These are phyloP conservation scores for Piaya cayana DNA, from an alignment of 2,113 vertebrate species.

Conservation along the genomic window DNA sequence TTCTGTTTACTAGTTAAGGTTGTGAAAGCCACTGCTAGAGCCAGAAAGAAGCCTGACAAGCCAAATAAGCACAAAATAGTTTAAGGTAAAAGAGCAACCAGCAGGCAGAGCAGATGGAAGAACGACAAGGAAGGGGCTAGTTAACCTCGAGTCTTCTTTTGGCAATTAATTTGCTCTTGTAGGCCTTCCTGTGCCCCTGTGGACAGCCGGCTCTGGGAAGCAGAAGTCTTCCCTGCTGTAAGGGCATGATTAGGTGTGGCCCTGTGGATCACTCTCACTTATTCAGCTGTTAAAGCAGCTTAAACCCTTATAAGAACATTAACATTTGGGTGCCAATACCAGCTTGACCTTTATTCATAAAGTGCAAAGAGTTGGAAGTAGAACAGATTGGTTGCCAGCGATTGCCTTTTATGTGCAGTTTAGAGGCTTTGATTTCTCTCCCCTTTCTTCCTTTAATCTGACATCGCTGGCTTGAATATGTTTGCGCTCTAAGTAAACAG, in stretches of 20 bases:
- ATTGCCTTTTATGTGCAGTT: slow-evolving; percentile 84
- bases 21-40: background rate
- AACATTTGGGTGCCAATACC: slow-evolving; percentile 85
- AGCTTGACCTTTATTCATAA: slow-evolving; percentile 86
- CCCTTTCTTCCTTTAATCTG: slow-evolving; percentile 88
- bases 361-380: slow-evolving; percentile 83
- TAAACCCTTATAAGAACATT: slow-evolving; percentile 86
- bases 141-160: background rate
- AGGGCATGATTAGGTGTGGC: slow-evolving; percentile 75
- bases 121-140: background rate
- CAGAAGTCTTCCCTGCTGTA: slow-evolving; percentile 1
- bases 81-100: background rate
- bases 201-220: background rate
- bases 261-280: slow-evolving; percentile 78
- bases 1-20: background rate
- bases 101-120: slow-evolving; percentile 7
- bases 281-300: slow-evolving; percentile 86
- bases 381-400: slow-evolving; percentile 85
- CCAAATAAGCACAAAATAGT: background rate
- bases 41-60: background rate
- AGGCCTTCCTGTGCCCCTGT: background rate
- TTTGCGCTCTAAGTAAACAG: slow-evolving; percentile 89
- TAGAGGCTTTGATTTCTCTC: slow-evolving; percentile 84
- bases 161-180: background rate
- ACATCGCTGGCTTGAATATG: slow-evolving; percentile 82